Evolutionary conservation across 2,888 invertebrate species (phyloP).

Genomic region (Brenthis daphne): DNA sequence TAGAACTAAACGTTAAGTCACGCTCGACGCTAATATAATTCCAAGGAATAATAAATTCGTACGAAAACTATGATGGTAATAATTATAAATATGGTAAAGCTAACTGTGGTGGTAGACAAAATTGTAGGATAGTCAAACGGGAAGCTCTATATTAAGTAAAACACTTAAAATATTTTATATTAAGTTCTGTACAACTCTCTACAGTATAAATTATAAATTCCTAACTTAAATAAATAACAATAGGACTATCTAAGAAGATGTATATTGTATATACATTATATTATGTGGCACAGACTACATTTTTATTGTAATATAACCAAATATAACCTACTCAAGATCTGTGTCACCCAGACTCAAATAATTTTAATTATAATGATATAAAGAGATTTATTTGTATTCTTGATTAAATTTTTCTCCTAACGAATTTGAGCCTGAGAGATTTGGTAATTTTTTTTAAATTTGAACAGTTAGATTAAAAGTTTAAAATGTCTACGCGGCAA

Average conservation of each 20-base stretch:
- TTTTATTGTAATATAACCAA: slow-evolving; percentile 42
- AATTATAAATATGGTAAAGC: slow-evolving; percentile 31
- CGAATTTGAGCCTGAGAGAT: slow-evolving; percentile 16
- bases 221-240: slow-evolving; percentile 73
- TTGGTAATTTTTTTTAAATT: background rate
- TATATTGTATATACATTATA: slow-evolving; percentile 67
- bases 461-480: background rate
- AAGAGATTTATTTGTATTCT: background rate
- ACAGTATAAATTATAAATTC: slow-evolving; percentile 64
- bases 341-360: slow-evolving; percentile 19
- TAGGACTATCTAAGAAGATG: slow-evolving; percentile 72
- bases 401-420: background rate
- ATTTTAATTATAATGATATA: background rate
- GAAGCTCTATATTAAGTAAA: slow-evolving; percentile 74
- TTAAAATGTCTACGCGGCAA: slow-evolving; percentile 11
- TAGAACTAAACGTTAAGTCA: slow-evolving; percentile 24
- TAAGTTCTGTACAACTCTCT: slow-evolving; percentile 61
- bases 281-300: slow-evolving; percentile 76
- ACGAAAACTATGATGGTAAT: slow-evolving; percentile 30
- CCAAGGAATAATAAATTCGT: slow-evolving; percentile 25
- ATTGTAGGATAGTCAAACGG: slow-evolving; percentile 58
- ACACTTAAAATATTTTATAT: slow-evolving; percentile 61
- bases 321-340: slow-evolving; percentile 32
- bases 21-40: slow-evolving; percentile 17
- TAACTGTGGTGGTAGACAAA: slow-evolving; percentile 59